A percentile compares a stretch with the other conserved stretches of the same genome.
These are phyloP conservation scores for Oncorhynchus tshawytscha DNA, from an alignment of 2,113 vertebrate species.

Conservation along the genomic window DNA sequence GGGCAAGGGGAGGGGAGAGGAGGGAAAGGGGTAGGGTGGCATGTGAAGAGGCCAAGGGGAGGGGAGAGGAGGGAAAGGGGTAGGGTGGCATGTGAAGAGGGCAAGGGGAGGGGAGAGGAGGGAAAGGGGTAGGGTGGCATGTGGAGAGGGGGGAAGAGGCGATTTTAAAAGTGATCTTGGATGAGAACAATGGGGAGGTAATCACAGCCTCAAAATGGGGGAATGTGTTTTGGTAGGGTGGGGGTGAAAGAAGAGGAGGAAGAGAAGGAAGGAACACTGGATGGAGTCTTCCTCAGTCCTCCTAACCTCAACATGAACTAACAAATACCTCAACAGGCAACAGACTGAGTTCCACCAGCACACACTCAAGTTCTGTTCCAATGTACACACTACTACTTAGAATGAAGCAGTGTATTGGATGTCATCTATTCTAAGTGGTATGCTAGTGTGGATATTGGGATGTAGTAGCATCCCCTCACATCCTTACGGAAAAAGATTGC, in stretches of 20 bases:
- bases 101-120: too few species aligned
- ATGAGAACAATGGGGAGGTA: not conserved
- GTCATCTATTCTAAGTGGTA: too few species aligned
- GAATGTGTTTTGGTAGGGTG: not conserved
- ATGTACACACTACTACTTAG: too few species aligned
- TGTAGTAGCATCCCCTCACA: not conserved
- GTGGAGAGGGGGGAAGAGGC: not conserved
- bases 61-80: too few species aligned
- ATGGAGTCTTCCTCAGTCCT: not conserved
- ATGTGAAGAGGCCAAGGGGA: too few species aligned
- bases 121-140: too few species aligned
- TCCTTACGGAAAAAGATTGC: not conserved
- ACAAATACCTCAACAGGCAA: not conserved
- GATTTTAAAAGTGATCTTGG: not conserved
- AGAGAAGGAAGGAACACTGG: not conserved
- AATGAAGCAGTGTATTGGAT: not conserved
- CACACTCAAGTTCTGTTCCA: too few species aligned
- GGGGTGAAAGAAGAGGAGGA: not conserved
- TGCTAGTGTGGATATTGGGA: too few species aligned
- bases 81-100: too few species aligned
- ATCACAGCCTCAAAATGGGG: not conserved
- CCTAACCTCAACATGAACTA: not conserved
- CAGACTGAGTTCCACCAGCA: too few species aligned
- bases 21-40: too few species aligned
- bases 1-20: too few species aligned